Percentiles rank a stretch among this genome's conserved stretches.
Evolutionary conservation across 2,888 invertebrate genomes (phyloP).

Genomic region (Stratiomys singularior): DNA sequence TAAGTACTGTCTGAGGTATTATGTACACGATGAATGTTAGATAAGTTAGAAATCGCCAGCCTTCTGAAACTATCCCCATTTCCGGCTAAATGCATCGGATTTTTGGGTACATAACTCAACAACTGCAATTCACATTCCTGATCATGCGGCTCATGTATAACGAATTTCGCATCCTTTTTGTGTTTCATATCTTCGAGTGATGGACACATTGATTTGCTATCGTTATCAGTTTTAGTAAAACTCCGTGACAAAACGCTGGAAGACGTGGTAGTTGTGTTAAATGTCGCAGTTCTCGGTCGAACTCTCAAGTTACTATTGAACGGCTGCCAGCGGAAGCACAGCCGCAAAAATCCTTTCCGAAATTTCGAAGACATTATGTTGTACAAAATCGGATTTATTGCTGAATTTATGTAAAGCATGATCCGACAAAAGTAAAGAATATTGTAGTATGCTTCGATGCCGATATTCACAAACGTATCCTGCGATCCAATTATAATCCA

Average conservation of each 20-base stretch:
- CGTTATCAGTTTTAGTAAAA: slow-evolving; percentile 70
- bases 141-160: not conserved
- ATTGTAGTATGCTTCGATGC: slow-evolving; percentile 82
- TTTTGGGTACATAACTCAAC: slow-evolving; percentile 2
- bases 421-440: slow-evolving; percentile 85
- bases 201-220: slow-evolving; percentile 56
- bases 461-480: slow-evolving; percentile 74
- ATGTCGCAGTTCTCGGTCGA: slow-evolving; percentile 68
- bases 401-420: slow-evolving; percentile 90
- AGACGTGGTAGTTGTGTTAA: slow-evolving; percentile 68
- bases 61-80: slow-evolving; percentile 38
- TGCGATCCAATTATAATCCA: slow-evolving; percentile 84
- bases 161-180: slow-evolving; percentile 1
- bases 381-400: slow-evolving; percentile 91
- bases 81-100: not conserved
- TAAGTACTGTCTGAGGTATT: slow-evolving; percentile 38
- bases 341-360: slow-evolving; percentile 78
- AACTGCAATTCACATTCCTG: slow-evolving; percentile 47
- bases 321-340: slow-evolving; percentile 69
- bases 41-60: slow-evolving; percentile 45
- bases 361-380: slow-evolving; percentile 93
- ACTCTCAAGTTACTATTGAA: slow-evolving; percentile 65
- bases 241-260: slow-evolving; percentile 72
- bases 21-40: slow-evolving; percentile 30
- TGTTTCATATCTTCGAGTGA: slow-evolving; percentile 44